Percentiles rank a stretch among this genome's conserved stretches.
Evolutionary conservation across 64 coral and sea anemone species (phyloP).

Genomic region (Montipora cactus): DNA sequence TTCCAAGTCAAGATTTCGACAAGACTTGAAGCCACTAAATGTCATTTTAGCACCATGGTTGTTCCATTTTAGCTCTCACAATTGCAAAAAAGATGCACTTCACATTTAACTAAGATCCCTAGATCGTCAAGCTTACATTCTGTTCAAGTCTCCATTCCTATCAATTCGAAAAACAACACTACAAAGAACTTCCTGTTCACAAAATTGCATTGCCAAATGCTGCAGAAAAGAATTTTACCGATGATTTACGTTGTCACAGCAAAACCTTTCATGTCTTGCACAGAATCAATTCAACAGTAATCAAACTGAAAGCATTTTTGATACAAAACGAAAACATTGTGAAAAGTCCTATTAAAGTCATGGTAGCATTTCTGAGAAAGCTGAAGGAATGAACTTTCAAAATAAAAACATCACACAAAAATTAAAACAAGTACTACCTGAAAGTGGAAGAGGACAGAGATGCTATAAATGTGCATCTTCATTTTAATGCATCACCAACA

Average conservation of each 20-base stretch:
- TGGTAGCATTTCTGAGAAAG: conserved; percentile 5
- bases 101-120: too few relatives aligned
- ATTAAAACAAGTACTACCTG: not conserved
- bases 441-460: not conserved
- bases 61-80: not conserved
- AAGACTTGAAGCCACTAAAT: not conserved
- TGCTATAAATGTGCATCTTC: not conserved
- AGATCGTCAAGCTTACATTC: not conserved
- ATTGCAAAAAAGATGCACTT: too few relatives aligned
- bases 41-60: not conserved
- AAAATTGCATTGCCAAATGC: not conserved
- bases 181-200: conserved; percentile 42
- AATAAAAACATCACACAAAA: not conserved
- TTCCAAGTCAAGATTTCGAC: not conserved
- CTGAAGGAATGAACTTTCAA: not conserved
- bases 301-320: not conserved
- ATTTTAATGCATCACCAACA: not conserved
- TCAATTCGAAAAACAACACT: not conserved
- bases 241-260: not conserved
- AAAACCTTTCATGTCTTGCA: not conserved
- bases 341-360: not conserved
- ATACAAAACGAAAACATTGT: conserved; percentile 29
- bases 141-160: not conserved
- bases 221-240: conserved; percentile 22
- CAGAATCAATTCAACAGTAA: not conserved